Evolutionary conservation across 2,113 vertebrate species (phyloP).

Genomic region (Holacanthus passer): DNA sequence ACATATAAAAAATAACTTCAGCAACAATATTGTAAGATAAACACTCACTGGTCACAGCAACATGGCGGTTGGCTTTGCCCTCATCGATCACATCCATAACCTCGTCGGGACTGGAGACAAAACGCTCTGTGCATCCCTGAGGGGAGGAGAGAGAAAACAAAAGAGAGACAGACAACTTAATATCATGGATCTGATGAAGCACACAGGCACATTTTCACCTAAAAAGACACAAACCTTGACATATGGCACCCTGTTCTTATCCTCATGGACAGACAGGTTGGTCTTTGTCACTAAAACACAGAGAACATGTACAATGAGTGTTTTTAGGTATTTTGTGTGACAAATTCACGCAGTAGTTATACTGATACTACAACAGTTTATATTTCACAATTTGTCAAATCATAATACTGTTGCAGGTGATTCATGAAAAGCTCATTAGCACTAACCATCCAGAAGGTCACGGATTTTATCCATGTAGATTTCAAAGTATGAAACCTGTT

Average conservation of each 20-base stretch:
- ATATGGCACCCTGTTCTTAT: slow-evolving; percentile 92
- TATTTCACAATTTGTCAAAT: not conserved
- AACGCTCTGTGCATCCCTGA: slow-evolving; percentile 93
- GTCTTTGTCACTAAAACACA: slow-evolving; percentile 90
- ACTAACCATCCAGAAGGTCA: slow-evolving; percentile 92
- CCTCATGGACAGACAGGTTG: slow-evolving; percentile 92
- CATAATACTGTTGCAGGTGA: not conserved
- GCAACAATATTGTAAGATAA: not conserved
- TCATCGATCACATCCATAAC: slow-evolving; percentile 93
- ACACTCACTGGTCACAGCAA: slow-evolving; percentile 92
- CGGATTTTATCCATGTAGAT: slow-evolving; percentile 97
- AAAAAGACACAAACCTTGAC: slow-evolving; percentile 87
- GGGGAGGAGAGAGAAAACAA: not conserved
- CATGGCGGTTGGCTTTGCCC: slow-evolving; percentile 92
- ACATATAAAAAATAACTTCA: not conserved
- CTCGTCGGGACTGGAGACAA: slow-evolving; percentile 93
- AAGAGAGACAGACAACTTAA: slow-evolving; percentile 19
- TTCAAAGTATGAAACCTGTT: slow-evolving; percentile 94
- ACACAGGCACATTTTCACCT: not conserved
- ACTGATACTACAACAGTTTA: not conserved
- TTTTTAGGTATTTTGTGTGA: not conserved
- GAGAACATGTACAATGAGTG: not conserved
- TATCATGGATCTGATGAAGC: not conserved
- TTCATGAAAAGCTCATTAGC: not conserved
- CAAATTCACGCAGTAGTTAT: not conserved